These are phyloP conservation scores for Pelodiscus sinensis DNA, from an alignment of 2,113 vertebrate genomes.

Conservation along the genomic window DNA sequence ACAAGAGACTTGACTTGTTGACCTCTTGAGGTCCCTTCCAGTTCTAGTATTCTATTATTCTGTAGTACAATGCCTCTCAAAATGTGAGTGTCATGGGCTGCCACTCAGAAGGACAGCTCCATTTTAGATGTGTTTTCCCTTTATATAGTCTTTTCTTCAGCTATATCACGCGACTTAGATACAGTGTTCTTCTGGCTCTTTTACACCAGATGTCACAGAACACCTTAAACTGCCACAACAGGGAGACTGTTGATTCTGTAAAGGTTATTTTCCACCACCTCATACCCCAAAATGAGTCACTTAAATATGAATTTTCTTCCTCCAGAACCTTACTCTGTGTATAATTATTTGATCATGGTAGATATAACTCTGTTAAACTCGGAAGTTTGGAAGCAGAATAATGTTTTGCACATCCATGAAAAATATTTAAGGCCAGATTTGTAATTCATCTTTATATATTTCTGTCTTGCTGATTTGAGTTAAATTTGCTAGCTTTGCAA, in stretches of 20 bases:
- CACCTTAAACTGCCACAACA: neutral
- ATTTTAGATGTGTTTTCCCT: too few species aligned
- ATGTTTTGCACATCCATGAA: neutral
- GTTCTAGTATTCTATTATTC: too few species aligned
- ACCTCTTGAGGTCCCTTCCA: too few species aligned
- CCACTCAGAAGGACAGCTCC: too few species aligned
- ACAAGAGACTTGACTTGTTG: too few species aligned
- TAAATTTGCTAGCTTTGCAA: neutral
- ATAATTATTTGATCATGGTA: neutral
- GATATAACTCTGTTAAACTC: neutral
- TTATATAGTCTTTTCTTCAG: too few species aligned
- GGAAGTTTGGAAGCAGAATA: fast-evolving
- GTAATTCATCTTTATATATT: neutral
- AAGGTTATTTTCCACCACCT: fast-evolving
- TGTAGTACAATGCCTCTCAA: too few species aligned
- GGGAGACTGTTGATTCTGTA: neutral
- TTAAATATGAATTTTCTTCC: neutral
- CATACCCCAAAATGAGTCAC: fast-evolving
- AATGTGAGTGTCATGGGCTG: too few species aligned
- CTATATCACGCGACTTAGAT: too few species aligned
- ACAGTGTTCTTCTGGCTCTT: too few species aligned
- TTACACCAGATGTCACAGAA: too few species aligned
- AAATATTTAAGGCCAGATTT: fast-evolving
- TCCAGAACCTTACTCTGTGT: neutral
- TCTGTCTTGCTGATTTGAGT: fast-evolving